Evolutionary conservation across 2,113 vertebrate species (phyloP).

Genomic region (Uria lomvia): DNA sequence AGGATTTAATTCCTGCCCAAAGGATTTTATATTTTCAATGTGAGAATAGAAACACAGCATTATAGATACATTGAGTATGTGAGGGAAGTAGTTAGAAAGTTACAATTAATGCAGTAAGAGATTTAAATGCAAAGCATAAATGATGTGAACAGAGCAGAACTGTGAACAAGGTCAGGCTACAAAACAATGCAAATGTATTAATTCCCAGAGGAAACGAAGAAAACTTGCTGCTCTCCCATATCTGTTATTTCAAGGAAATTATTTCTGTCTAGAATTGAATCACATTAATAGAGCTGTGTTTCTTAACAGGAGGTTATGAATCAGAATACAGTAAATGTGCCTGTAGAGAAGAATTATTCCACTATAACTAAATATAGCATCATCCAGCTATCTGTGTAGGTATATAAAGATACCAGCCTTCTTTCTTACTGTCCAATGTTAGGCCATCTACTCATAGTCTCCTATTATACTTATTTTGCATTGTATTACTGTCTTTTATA

Average conservation of each 20-base stretch:
- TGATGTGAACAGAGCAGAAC: neutral
- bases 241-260: neutral
- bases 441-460: neutral
- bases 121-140: neutral
- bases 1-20: neutral
- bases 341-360: neutral
- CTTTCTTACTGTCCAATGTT: neutral
- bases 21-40: neutral
- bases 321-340: neutral
- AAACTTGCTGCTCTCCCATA: neutral
- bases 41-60: neutral
- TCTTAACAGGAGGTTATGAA: neutral
- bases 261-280: neutral
- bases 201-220: neutral
- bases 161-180: neutral
- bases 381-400: neutral
- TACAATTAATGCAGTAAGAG: neutral
- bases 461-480: neutral
- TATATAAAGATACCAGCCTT: neutral
- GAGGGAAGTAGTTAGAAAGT: neutral
- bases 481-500: neutral
- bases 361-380: neutral
- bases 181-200: neutral
- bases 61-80: neutral
- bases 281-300: neutral